phyloP scores from a whole-genome alignment of 2,888 invertebrate genomes.

The Idaea biselata region DNA sequence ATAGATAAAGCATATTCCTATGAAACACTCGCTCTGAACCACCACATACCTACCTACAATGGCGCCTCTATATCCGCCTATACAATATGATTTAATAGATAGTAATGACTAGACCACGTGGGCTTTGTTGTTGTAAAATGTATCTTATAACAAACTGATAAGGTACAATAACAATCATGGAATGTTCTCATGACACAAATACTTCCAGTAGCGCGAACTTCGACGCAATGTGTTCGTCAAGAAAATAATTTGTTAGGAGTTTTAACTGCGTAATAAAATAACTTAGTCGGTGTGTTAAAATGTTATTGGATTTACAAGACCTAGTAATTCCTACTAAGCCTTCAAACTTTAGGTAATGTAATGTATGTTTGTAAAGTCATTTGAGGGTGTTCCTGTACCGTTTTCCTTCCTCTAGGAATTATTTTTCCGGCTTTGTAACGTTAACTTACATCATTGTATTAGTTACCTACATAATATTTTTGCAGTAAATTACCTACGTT shows the following conservation, averaged over 20 bases:
- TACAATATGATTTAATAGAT: conserved; percentile 14
- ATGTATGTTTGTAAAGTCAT: not conserved
- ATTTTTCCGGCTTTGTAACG: not conserved
- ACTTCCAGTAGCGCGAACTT: conserved; percentile 12
- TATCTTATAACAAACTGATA: conserved; percentile 4
- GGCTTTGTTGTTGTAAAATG: conserved; percentile 3
- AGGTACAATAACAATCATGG: not conserved
- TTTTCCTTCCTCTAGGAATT: not conserved
- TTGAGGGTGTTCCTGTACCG: not conserved
- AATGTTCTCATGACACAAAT: conserved; percentile 10
- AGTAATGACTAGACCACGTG: conserved; percentile 12
- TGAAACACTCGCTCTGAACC: not conserved
- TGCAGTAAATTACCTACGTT: no score
- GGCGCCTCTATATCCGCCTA: conserved; percentile 24
- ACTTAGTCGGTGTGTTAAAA: not conserved
- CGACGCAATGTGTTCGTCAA: conserved; percentile 10
- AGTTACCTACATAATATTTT: no score
- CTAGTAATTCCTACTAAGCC: not conserved
- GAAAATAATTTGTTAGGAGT: conserved; percentile 7
- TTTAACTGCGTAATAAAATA: conserved; percentile 9
- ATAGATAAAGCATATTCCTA: not conserved
- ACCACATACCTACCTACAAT: conserved; percentile 6
- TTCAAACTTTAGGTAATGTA: not conserved
- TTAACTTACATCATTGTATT: not conserved
- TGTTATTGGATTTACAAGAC: not conserved